Evolutionary conservation across 2,888 invertebrate genomes (phyloP).

Genomic region (Glaucopsyche alexis): DNA sequence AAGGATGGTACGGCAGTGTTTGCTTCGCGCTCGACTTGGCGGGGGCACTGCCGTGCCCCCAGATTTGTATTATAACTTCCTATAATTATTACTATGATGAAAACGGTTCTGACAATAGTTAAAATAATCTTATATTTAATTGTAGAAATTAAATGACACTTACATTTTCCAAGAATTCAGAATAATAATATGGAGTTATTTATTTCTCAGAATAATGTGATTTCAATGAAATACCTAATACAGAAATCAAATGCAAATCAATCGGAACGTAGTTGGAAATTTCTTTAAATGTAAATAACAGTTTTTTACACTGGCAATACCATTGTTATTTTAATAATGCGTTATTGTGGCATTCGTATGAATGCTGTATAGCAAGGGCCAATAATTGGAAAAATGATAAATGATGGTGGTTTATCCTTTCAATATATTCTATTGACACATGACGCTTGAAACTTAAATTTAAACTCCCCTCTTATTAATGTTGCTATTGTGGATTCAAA

Average conservation of each 20-base stretch:
- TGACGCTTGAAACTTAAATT: conserved; percentile 57
- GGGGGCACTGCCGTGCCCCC: too few species aligned
- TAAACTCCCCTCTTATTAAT: conserved; percentile 55
- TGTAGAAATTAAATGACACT: neutral
- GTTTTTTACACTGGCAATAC: neutral
- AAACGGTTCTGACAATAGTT: neutral
- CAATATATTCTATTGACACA: conserved; percentile 67
- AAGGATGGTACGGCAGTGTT: too few species aligned
- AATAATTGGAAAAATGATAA: conserved; percentile 61
- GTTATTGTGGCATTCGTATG: conserved; percentile 10
- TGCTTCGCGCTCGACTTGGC: too few species aligned
- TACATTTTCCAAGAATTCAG: neutral
- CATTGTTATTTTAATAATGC: conserved; percentile 18
- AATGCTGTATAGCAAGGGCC: conserved; percentile 20
- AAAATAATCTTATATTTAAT: neutral
- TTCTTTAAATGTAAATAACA: neutral
- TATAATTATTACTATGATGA: too few species aligned
- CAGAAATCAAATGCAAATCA: neutral
- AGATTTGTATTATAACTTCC: too few species aligned
- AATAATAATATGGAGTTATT: neutral
- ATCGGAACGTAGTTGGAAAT: neutral
- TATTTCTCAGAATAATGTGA: neutral
- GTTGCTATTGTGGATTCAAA: conserved; percentile 42
- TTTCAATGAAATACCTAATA: neutral
- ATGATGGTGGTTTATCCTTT: conserved; percentile 61